phyloP scores from a whole-genome alignment of 2,888 invertebrate species.

The Calameuta idolon region DNA sequence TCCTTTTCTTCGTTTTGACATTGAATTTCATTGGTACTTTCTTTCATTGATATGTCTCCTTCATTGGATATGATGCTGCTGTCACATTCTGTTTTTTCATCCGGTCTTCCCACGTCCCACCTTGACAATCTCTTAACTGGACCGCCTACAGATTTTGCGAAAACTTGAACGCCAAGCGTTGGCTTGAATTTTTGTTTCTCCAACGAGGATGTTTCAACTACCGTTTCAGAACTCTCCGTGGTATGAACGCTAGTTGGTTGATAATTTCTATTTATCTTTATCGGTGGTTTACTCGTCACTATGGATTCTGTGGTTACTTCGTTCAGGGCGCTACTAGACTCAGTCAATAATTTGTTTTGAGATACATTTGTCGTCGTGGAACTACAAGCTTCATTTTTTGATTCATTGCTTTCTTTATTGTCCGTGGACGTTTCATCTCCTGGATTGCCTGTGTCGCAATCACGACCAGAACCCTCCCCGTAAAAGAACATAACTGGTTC shows the following conservation, averaged over 20 bases:
- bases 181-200: conserved; percentile 58
- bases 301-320: conserved; percentile 47
- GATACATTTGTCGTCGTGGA: conserved; percentile 41
- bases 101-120: conserved; percentile 68
- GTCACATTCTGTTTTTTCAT: conserved; percentile 50
- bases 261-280: conserved; percentile 44
- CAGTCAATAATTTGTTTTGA: conserved; percentile 39
- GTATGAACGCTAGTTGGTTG: conserved; percentile 36
- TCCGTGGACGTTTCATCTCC: conserved; percentile 53
- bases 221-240: conserved; percentile 32
- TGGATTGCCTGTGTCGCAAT: conserved; percentile 81
- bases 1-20: conserved; percentile 24
- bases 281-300: conserved; percentile 39
- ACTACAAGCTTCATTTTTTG: conserved; percentile 51
- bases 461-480: conserved; percentile 79
- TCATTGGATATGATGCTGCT: conserved; percentile 55
- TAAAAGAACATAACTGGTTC: conserved; percentile 78
- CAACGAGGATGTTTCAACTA: conserved; percentile 18
- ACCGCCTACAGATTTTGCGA: conserved; percentile 42
- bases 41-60: conserved; percentile 53
- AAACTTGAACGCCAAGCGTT: conserved; percentile 63
- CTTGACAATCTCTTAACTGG: conserved; percentile 62
- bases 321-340: conserved; percentile 39
- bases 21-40: conserved; percentile 28
- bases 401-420: conserved; percentile 55